A percentile compares a stretch with the other conserved stretches of the same genome.
Conservation (phyloP, 2,888 invertebrate genomes). For the Euspilapteryx auroguttella region DNA sequence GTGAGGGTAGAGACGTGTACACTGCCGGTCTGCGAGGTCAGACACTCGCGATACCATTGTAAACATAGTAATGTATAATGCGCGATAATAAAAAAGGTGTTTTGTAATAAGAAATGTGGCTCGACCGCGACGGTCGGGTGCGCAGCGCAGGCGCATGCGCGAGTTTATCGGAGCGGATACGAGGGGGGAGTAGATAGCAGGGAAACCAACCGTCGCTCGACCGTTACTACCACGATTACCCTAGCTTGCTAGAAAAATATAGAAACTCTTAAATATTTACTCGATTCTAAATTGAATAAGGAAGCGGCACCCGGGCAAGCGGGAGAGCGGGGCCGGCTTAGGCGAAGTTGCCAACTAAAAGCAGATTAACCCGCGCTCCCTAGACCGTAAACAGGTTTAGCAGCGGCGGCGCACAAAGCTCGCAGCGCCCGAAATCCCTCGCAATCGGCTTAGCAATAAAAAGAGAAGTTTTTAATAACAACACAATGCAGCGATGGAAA, state of each 20-base stretch:
- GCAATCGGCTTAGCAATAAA: background rate
- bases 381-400: slow-evolving; percentile 31
- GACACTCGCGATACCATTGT: too few species aligned
- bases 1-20: too few species aligned
- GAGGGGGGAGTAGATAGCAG: slow-evolving; percentile 59
- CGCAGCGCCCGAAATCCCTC: background rate
- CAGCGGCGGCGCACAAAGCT: slow-evolving; percentile 13
- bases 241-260: slow-evolving; percentile 53
- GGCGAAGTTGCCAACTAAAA: slow-evolving; percentile 11
- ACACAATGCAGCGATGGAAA: slow-evolving; percentile 9
- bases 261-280: slow-evolving; percentile 18
- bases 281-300: background rate
- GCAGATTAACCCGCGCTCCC: slow-evolving; percentile 31
- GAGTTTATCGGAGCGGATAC: slow-evolving; percentile 62
- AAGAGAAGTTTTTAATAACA: slow-evolving; percentile 3
- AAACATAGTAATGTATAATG: slow-evolving; percentile 35
- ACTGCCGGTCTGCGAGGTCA: too few species aligned
- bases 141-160: slow-evolving; percentile 51
- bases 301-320: slow-evolving; percentile 9
- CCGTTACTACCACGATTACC: slow-evolving; percentile 43
- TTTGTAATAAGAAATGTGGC: slow-evolving; percentile 47
- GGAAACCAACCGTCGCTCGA: slow-evolving; percentile 56
- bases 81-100: slow-evolving; percentile 30
- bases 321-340: background rate
- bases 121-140: slow-evolving; percentile 55